Percentiles rank a stretch among this genome's conserved stretches.
phyloP scores from a whole-genome alignment of 2,797 vertebrate species.

The Ceryle rudis region DNA sequence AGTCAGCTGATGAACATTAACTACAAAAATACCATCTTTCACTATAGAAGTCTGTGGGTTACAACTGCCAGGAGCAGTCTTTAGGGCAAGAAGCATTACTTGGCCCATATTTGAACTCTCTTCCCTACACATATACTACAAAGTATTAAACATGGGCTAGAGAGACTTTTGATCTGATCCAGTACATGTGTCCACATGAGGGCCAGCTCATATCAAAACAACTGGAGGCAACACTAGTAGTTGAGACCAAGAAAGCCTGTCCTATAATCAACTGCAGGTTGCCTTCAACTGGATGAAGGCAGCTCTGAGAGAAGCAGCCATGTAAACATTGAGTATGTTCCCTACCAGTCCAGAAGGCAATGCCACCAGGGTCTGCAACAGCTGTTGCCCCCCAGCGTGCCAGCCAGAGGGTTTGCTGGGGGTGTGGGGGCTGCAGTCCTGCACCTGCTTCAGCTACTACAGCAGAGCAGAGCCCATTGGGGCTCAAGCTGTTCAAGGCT shows the following conservation, averaged over 20 bases:
- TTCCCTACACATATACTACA: neutral
- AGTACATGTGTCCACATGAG: neutral
- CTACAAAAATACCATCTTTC: neutral
- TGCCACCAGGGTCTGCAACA: neutral
- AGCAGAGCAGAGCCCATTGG: neutral
- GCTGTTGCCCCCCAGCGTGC: neutral
- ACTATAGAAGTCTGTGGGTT: neutral
- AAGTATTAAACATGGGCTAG: neutral
- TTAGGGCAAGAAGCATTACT: neutral
- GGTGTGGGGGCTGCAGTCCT: neutral
- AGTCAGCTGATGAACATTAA: neutral
- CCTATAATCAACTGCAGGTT: neutral
- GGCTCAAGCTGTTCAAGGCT: neutral
- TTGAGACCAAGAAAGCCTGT: neutral
- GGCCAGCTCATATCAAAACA: neutral
- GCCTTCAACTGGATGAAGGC: neutral
- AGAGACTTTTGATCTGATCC: neutral
- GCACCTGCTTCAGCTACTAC: neutral
- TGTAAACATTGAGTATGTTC: neutral
- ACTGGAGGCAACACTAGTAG: neutral
- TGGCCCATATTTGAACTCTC: neutral
- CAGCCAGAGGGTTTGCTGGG: accelerated
- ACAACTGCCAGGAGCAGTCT: neutral
- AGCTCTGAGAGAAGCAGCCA: neutral
- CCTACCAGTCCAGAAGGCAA: neutral